Evolutionary conservation across 2,888 invertebrate genomes (phyloP).

Genomic region (Luperina testacea): DNA sequence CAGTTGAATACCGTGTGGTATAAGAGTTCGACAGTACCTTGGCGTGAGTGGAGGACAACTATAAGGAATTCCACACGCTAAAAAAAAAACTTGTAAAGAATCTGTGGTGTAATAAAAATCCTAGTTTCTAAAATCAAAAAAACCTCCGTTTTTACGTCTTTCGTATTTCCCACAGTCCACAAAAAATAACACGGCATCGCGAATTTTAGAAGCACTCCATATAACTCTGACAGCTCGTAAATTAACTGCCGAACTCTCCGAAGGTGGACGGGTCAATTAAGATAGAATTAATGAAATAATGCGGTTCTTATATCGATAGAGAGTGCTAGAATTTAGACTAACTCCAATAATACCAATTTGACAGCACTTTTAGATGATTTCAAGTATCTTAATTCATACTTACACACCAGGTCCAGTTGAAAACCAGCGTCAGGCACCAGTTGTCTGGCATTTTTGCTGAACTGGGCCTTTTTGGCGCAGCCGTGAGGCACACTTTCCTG

Average conservation of each 20-base stretch:
- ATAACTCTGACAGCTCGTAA: slow-evolving; percentile 42
- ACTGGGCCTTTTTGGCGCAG: no score
- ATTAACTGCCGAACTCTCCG: slow-evolving; percentile 45
- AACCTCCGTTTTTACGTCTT: neutral
- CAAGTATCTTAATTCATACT: neutral
- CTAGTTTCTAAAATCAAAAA: neutral
- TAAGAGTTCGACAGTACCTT: neutral
- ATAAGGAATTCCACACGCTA: neutral
- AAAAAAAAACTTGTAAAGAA: neutral
- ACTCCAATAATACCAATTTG: slow-evolving; percentile 5
- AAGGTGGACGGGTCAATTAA: slow-evolving; percentile 57
- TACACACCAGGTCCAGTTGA: no score
- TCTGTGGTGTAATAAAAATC: neutral
- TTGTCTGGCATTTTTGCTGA: no score
- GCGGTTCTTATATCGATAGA: slow-evolving; percentile 10
- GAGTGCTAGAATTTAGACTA: slow-evolving; percentile 24
- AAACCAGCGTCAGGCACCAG: no score
- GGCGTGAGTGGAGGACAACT: neutral
- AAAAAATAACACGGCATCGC: slow-evolving; percentile 9
- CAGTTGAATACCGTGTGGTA: no score
- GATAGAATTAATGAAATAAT: slow-evolving; percentile 45
- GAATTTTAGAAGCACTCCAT: neutral
- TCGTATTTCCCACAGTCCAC: neutral
- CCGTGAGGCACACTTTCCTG: no score
- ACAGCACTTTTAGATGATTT: neutral